Conservation (phyloP, 2,797 vertebrate genomes). For the Oryzias sinensis region DNA sequence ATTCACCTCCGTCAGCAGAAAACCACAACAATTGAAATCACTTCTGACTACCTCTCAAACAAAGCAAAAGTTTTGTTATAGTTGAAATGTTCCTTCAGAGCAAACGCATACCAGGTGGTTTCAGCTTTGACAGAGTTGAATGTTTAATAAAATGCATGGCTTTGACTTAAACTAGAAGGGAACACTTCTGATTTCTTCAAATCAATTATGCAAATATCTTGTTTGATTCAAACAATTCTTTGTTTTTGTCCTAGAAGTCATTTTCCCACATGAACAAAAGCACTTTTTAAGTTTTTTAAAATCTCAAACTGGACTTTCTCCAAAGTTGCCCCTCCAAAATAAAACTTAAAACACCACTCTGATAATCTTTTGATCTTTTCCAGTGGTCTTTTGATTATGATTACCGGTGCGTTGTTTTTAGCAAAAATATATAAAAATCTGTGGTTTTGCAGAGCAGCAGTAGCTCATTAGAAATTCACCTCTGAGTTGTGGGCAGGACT, state of each 20-base stretch:
- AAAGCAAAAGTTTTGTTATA: not conserved
- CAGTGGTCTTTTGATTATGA: no score
- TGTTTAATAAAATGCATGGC: conserved; percentile 45
- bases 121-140: conserved; percentile 56
- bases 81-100: not conserved
- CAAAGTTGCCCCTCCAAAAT: no score
- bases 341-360: no score
- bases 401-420: no score
- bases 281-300: no score
- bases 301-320: no score
- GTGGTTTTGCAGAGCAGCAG: no score
- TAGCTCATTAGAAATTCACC: no score
- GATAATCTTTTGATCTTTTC: no score
- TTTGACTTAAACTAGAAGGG: conserved; percentile 21
- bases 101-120: conserved; percentile 41
- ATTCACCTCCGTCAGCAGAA: conserved; percentile 59
- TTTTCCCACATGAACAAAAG: not conserved
- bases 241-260: not conserved
- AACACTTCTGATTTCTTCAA: conserved; percentile 5
- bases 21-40: conserved; percentile 44
- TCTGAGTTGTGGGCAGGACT: no score
- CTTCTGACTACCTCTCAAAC: not conserved
- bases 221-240: not conserved
- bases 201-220: not conserved
- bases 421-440: no score